Base-by-base conservation (phyloP, 2,888 invertebrate genomes). In the Acrocyrtus sp. region DNA sequence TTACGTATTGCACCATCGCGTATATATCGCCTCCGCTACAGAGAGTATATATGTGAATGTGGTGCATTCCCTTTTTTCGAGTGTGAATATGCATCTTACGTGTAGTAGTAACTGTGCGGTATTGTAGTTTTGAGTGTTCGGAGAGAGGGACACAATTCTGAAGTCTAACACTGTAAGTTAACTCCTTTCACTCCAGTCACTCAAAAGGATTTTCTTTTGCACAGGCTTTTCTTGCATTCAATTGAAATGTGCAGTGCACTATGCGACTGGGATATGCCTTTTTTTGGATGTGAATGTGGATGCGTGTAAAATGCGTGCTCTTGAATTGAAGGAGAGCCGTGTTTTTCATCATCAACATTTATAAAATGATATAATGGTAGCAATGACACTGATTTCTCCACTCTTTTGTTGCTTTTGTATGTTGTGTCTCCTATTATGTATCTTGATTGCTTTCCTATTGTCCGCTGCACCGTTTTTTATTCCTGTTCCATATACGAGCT, bases 371-470 rank as follows among this genome's bases (percentile, higher is more conserved):
- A 57, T 48, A 66, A 66, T 66, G 58, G 58, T 22, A 67, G 57
- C 50, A 67, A 57, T 67, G 66, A 57, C 58, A 67, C 51, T 57
- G 66, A 67, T 57, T 67, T 67, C 58, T 57, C 58, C 57, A 51
- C 57, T n/a, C n/a, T 51, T 58, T 57, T 67, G 17, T 29, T 43
- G 27, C 43, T 41, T 29, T 43, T 56, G 21, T 56, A 56, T 29
- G 21, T n/a, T 58, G 57, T 51, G 29, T 41, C 19, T 58, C 41
- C 56, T 67, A 27, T 63, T 56, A 48, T 60, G 34, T 39, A 2
- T 41, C 56, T 27, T 66, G 66, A 66, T 66, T 66, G 66, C 56
- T 66, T 45, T 56, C 21, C 48, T 54, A 61, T 70, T 67, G 45
- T 65, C 70, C 67, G 62, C 51, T n/a, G n/a, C n/a, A n/a, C n/a